Evolutionary conservation across 2,797 vertebrate genomes (phyloP), one percentile per base, ranked within the genome.

Genomic region (Sebastes steindachneri): DNA sequence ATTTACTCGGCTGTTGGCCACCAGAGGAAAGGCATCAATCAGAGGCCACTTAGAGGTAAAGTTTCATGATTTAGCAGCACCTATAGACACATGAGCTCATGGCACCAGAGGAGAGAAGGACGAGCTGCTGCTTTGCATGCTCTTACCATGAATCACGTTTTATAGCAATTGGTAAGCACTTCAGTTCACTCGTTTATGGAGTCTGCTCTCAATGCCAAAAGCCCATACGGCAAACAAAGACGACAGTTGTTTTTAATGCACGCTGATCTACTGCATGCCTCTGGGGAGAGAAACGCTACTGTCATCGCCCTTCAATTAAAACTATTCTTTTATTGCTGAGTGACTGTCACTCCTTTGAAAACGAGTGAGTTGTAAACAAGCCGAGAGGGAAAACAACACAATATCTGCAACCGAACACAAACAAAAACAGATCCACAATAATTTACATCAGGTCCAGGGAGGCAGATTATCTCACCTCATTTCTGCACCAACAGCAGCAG

Each of bases 11-110:
- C 28, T 63, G 82, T 84, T 53, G 73, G 86, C 80, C 77, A 89
- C 86, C 81, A 78, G 80, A 84, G 75, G 72, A 37, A 65, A 75
- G 3, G 31, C 89, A 90, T 91, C 84, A 86, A 91, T 93, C 90
- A 89, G 76, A 55, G 54, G 71, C 71, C 80, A 86, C 80, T 92
- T 77, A 55, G 33, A 89, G 87, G 62, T 83, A 80, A 88, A 81
- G 67, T 82, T 90, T 91, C 77, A 80, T 17, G 10, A 83, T 84
- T 73, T 75, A 73, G 70, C 53, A 59, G 58, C 73, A 75, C 73
- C 83, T 80, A 73, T 23, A 70, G 73, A 83, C 58, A 59, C 48
- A 83, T 75, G 79, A 91, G 68, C 78, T 82, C 79, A 72, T 23
- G 55, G 75, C 75, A 73, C 28, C 26, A 62, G 75, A 48, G 15